Evolutionary conservation across 2,888 invertebrate genomes (phyloP), one percentile per base, ranked within the genome.

Genomic region (Muscina levida): DNA sequence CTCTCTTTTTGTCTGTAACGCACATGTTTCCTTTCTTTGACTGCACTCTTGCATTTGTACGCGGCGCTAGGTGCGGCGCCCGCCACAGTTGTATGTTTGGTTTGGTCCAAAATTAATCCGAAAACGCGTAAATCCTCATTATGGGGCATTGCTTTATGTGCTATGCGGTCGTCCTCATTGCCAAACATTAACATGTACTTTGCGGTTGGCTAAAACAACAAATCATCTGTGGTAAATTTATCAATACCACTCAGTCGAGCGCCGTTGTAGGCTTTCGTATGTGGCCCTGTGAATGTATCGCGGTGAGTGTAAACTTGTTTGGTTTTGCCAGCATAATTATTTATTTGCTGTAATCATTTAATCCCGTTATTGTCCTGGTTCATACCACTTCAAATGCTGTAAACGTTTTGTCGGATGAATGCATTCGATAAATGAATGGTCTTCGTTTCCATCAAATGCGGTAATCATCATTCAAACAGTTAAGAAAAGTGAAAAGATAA

Each of bases 61-160:
- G 84, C 83, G 82, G 82, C 83, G 83, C 82, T 82, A 80, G 79
- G 84, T 84, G 84, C 77, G 82, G 84, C 82, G 82, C 81, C 85
- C 87, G 86, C 85, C 87, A 87, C 86, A 86, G 85, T 86, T 87
- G 87, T 87, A 85, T 85, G 86, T 78, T 85, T 85, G 83, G 85
- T 83, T 79, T 79, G 70, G 51, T 59, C 37, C 19, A 22, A 62
- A 62, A 76, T 77, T 70, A 80, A 79, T 71, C 66, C 76, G 51
- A 82, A 82, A 80, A 77, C 82, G 78, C 83, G 84, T 83, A 83
- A 84, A 86, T 84, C 85, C 84, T 87, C 87, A 87, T 87, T 87
- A 86, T 87, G 86, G 86, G 84, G 86, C 84, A 84, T 87, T 87
- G 85, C 83, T 70, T 82, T 84, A 83, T 83, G 86, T 85, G 86